phyloP scores from a whole-genome alignment of 2,888 invertebrate genomes.

The Phaonia tiefii region DNA sequence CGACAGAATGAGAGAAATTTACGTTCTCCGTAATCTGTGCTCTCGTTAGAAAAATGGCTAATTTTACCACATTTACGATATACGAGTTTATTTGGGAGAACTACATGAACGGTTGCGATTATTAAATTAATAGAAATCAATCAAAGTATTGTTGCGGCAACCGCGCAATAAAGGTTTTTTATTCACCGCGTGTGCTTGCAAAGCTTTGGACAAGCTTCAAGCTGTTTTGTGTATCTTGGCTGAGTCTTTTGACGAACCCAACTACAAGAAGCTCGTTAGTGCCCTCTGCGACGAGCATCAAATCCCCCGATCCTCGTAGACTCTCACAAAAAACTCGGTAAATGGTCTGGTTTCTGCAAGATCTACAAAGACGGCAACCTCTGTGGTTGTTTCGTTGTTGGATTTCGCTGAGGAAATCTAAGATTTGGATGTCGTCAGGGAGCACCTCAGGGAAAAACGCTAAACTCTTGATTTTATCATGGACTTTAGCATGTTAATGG shows the following conservation, averaged over 20 bases:
- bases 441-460: constrained; percentile 93
- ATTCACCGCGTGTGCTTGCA: constrained; percentile 98
- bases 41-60: no score
- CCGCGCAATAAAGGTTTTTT: no score
- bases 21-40: no score
- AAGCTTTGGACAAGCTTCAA: constrained; percentile 99
- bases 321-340: constrained; percentile 99
- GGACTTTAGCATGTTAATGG: constrained; percentile 54
- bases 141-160: no score
- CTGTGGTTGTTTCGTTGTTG: constrained; percentile 98
- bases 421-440: constrained; percentile 95
- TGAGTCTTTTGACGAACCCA: constrained; percentile 98
- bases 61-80: no score
- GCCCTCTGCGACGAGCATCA: constrained; percentile 99
- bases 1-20: no score
- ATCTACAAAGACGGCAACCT: constrained; percentile 99
- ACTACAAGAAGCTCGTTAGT: constrained; percentile 98
- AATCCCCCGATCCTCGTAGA: constrained; percentile 96
- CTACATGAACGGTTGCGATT: no score
- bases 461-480: no score
- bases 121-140: no score
- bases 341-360: constrained; percentile 99
- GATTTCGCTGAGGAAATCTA: constrained; percentile 99
- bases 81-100: no score
- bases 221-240: constrained; percentile 98